phyloP scores from a whole-genome alignment of 2,113 vertebrate species.

The Ancistrus triradiatus region DNA sequence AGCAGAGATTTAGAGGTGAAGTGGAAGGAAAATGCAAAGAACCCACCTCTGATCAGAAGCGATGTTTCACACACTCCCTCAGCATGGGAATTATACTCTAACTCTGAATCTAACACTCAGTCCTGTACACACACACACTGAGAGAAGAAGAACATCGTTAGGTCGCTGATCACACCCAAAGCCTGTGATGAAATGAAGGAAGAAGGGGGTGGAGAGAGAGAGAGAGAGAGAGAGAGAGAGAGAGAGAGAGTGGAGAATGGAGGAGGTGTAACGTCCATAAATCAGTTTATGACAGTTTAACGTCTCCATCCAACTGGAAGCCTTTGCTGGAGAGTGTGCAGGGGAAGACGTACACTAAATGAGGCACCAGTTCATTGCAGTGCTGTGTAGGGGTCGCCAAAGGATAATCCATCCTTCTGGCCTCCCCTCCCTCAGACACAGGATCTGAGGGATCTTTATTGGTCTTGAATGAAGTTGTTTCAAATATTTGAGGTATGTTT shows the following conservation, averaged over 20 bases:
- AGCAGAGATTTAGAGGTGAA: background rate
- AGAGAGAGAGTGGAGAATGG: constrained; percentile 24
- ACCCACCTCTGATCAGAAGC: constrained; percentile 33
- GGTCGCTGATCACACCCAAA: constrained; percentile 34
- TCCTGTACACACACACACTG: constrained; percentile 3
- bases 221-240: constrained; percentile 32
- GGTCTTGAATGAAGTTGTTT: too few species aligned
- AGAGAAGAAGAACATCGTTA: constrained; percentile 15
- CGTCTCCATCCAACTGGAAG: too few species aligned
- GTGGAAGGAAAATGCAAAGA: background rate
- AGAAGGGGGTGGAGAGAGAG: constrained; percentile 18
- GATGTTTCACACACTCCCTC: constrained; percentile 27
- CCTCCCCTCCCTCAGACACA: too few species aligned
- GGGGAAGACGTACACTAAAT: too few species aligned
- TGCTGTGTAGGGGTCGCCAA: too few species aligned
- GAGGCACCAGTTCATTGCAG: too few species aligned
- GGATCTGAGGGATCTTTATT: too few species aligned
- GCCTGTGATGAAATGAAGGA: constrained; percentile 34
- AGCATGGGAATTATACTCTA: constrained; percentile 14
- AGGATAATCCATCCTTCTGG: too few species aligned
- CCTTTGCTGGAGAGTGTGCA: too few species aligned
- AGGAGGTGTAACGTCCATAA: constrained; percentile 30
- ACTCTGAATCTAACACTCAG: background rate
- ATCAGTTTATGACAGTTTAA: too few species aligned
- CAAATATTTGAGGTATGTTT: too few species aligned